These are phyloP conservation scores for Beris chalybata DNA, from an alignment of 2,888 invertebrate species.

Conservation along the genomic window DNA sequence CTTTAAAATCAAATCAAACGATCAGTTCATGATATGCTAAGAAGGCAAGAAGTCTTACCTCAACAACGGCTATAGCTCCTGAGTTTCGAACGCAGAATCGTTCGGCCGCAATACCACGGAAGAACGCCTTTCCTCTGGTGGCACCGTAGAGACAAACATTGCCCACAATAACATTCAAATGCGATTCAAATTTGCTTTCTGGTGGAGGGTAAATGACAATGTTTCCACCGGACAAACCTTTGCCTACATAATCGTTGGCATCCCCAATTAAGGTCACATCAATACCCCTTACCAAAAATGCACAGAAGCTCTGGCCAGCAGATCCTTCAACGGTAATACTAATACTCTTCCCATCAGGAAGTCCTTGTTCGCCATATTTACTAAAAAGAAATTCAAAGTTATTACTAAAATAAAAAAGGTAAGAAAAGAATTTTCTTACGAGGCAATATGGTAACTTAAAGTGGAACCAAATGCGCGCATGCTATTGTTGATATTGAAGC, in stretches of 20 bases:
- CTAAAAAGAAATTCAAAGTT: conserved; percentile 55
- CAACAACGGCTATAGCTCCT: conserved; percentile 92
- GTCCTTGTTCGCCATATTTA: conserved; percentile 83
- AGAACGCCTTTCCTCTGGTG: conserved; percentile 89
- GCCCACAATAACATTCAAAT: conserved; percentile 94
- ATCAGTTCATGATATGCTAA: conserved; percentile 3
- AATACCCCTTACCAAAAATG: conserved; percentile 90
- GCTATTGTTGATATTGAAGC: conserved; percentile 84
- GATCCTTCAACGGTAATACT: conserved; percentile 85
- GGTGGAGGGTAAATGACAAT: conserved; percentile 92
- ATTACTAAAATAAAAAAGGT: conserved; percentile 8
- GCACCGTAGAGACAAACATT: conserved; percentile 98
- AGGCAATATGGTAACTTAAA: conserved; percentile 92
- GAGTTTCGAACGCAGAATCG: conserved; percentile 98
- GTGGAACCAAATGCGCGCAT: conserved; percentile 93
- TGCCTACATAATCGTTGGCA: conserved; percentile 97
- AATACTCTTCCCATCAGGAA: conserved; percentile 76
- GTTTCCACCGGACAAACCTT: conserved; percentile 92
- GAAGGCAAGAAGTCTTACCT: conserved; percentile 57
- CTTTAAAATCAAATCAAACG: conserved; percentile 45
- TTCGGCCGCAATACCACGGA: conserved; percentile 96
- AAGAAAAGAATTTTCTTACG: conserved; percentile 61
- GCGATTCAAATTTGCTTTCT: conserved; percentile 82
- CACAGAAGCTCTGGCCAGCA: conserved; percentile 99
- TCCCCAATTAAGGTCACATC: conserved; percentile 92